A percentile compares a stretch with the other conserved stretches of the same genome.
These are phyloP conservation scores for Diplodus sargus DNA, from an alignment of 2,797 vertebrate species.

Conservation along the genomic window DNA sequence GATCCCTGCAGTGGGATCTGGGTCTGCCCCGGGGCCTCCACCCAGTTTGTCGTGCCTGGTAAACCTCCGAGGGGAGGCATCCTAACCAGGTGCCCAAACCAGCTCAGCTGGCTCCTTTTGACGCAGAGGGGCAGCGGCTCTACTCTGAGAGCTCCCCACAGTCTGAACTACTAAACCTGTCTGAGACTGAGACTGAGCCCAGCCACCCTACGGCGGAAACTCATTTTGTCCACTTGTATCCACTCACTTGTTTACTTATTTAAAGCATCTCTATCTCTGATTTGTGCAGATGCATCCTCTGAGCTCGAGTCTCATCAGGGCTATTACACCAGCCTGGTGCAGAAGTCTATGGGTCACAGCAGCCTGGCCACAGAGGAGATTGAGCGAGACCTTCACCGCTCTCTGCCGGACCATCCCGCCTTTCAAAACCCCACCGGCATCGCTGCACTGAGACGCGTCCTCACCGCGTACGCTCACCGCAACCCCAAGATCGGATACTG, in stretches of 20 bases:
- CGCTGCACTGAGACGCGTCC: constrained; percentile 92
- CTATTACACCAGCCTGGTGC: constrained; percentile 89
- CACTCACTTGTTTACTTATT: background rate
- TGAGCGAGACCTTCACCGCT: constrained; percentile 95
- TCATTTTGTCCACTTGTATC: no score
- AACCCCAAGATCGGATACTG: constrained; percentile 98
- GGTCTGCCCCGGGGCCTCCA: no score
- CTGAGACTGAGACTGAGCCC: no score
- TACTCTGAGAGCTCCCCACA: no score
- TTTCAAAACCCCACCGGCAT: constrained; percentile 96
- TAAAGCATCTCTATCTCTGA: accelerated
- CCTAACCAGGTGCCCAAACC: no score
- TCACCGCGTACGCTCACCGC: constrained; percentile 93
- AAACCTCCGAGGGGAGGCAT: no score
- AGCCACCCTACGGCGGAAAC: no score
- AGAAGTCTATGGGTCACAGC: constrained; percentile 90
- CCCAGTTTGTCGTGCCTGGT: no score
- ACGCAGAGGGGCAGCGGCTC: no score
- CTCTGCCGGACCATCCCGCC: constrained; percentile 94
- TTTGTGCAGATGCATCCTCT: constrained; percentile 85
- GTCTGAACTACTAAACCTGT: no score
- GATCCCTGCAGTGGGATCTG: no score
- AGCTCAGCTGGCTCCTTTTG: no score
- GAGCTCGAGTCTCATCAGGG: constrained; percentile 88
- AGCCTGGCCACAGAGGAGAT: constrained; percentile 95